Evolutionary conservation across 2,113 vertebrate genomes (phyloP).

Genomic region (Butorides virescens): DNA sequence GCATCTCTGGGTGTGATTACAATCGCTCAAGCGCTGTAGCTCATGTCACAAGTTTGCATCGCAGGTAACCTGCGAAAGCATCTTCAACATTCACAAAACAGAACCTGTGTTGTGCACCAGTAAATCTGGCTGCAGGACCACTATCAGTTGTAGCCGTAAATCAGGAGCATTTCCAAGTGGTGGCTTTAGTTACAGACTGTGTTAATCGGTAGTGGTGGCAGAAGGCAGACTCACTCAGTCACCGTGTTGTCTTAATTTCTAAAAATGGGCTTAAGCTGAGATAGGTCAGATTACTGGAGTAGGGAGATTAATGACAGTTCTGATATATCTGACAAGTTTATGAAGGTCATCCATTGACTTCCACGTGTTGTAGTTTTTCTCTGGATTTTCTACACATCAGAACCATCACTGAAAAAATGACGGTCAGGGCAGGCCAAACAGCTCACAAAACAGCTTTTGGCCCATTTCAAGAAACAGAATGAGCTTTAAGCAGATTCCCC

Average conservation of each 20-base stretch:
- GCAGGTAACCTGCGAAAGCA: neutral
- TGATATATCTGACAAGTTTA: neutral
- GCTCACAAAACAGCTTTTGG: neutral
- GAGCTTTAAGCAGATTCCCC: neutral
- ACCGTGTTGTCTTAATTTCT: fast-evolving
- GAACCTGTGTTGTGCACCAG: fast-evolving
- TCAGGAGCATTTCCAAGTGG: fast-evolving
- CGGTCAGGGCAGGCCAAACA: fast-evolving
- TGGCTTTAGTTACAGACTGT: neutral
- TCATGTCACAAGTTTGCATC: fast-evolving
- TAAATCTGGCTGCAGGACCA: fast-evolving
- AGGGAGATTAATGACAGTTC: neutral
- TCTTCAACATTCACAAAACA: fast-evolving
- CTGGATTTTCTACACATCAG: neutral
- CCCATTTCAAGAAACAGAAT: neutral
- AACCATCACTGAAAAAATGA: neutral
- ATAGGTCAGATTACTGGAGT: neutral
- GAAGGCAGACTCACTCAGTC: neutral
- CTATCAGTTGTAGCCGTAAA: fast-evolving
- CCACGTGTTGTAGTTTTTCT: fast-evolving
- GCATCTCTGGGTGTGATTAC: fast-evolving
- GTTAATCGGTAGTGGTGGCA: fast-evolving
- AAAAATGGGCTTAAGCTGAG: neutral
- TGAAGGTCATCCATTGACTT: neutral
- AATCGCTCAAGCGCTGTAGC: neutral